These are phyloP conservation scores for Apamea crenata DNA, from an alignment of 2,888 invertebrate genomes.

Conservation along the genomic window DNA sequence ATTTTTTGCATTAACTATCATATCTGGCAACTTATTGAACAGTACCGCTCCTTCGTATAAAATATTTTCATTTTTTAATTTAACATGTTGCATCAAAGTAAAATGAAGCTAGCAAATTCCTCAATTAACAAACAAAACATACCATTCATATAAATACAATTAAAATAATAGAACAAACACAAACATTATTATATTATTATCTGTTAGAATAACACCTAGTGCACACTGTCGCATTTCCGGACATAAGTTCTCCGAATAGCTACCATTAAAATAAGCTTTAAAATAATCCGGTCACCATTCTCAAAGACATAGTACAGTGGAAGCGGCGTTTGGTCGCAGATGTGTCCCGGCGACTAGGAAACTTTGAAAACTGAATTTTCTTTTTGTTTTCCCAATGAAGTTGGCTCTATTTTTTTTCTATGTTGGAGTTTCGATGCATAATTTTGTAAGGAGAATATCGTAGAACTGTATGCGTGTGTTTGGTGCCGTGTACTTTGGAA, in stretches of 20 bases:
- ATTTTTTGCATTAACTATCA: not conserved
- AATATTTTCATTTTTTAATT: not conserved
- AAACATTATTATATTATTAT: slow-evolving; percentile 49
- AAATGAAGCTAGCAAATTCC: not conserved
- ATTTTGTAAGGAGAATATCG: slow-evolving; percentile 22
- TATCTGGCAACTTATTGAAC: no score
- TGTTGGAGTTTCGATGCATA: slow-evolving; percentile 37
- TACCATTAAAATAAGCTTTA: slow-evolving; percentile 81
- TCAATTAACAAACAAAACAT: not conserved
- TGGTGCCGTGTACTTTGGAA: not conserved
- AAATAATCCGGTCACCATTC: slow-evolving; percentile 78
- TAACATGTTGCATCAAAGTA: not conserved
- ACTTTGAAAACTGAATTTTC: slow-evolving; percentile 60
- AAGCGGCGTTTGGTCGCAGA: slow-evolving; percentile 72
- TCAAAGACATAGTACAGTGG: slow-evolving; percentile 73
- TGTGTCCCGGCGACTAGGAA: slow-evolving; percentile 66
- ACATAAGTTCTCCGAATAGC: slow-evolving; percentile 74
- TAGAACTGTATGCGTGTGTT: not conserved
- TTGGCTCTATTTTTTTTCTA: slow-evolving; percentile 40
- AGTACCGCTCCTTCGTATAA: no score
- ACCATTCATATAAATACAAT: not conserved
- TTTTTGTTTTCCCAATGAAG: slow-evolving; percentile 61
- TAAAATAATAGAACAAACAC: slow-evolving; percentile 27
- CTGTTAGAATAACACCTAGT: slow-evolving; percentile 65
- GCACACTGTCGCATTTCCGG: slow-evolving; percentile 70